Percentiles rank a stretch among this genome's conserved stretches.
phyloP scores from a whole-genome alignment of 1,140 invertebrate genomes.

The Drosophila leontia region DNA sequence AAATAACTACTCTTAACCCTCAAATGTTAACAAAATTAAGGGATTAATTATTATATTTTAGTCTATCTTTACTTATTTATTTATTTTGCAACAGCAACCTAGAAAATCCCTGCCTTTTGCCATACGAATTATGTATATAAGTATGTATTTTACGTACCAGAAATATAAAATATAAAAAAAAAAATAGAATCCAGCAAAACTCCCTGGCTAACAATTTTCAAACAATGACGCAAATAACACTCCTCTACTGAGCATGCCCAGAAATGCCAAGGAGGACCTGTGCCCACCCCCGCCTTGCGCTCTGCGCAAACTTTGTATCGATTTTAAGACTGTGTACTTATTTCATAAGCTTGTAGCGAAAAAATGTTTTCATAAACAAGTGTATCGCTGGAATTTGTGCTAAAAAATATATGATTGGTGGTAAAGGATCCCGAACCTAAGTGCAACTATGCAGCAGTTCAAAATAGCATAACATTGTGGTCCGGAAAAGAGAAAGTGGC shows the following conservation, averaged over 20 bases:
- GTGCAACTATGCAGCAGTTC: constrained; percentile 24
- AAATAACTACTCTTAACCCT: neutral
- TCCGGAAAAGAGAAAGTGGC: constrained; percentile 9
- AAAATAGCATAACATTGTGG: constrained; percentile 33
- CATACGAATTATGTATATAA: neutral
- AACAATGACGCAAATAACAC: constrained; percentile 22
- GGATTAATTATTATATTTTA: neutral
- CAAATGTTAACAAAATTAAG: neutral
- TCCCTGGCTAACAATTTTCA: constrained; percentile 7
- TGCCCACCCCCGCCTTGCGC: constrained; percentile 32
- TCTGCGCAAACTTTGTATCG: constrained; percentile 52
- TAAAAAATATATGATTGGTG: constrained; percentile 28
- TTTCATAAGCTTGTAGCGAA: constrained; percentile 39
- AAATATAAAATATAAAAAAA: too few species aligned
- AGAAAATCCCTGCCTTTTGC: neutral
- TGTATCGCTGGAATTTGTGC: constrained; percentile 22
- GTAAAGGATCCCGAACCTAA: constrained; percentile 8
- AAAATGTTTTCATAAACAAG: constrained; percentile 53
- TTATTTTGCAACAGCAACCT: too few species aligned
- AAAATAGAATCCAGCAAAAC: too few species aligned
- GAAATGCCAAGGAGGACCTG: constrained; percentile 20
- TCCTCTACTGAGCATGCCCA: constrained; percentile 48
- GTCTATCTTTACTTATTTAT: too few species aligned
- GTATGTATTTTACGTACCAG: neutral
- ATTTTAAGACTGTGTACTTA: constrained; percentile 49